Percentiles rank a stretch among this genome's conserved stretches.
Evolutionary conservation across 2,113 vertebrate genomes (phyloP).

Genomic region (Pipa parva): DNA sequence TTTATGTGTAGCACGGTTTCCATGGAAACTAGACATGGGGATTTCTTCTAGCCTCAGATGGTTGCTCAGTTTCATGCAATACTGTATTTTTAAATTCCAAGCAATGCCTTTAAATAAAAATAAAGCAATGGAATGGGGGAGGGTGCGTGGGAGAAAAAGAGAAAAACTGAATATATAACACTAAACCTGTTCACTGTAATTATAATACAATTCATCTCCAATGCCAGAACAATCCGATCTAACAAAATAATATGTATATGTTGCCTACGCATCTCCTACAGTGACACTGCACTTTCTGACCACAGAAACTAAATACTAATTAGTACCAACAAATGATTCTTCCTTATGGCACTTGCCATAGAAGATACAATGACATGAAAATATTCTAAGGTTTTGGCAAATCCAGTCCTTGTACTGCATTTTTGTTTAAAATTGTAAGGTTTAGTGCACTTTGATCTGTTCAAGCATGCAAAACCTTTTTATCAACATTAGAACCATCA

Average conservation of each 20-base stretch:
- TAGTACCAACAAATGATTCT: no score
- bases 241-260: not conserved
- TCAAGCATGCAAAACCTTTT: no score
- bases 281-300: not conserved
- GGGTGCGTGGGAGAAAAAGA: not conserved
- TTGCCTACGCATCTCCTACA: not conserved
- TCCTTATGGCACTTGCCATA: no score
- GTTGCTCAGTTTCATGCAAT: not conserved
- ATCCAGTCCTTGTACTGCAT: no score
- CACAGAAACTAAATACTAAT: no score
- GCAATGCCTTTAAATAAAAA: not conserved
- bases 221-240: not conserved
- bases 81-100: not conserved
- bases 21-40: not conserved
- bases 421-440: no score
- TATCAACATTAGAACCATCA: no score
- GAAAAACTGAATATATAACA: no score
- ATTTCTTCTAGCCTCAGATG: not conserved
- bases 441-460: no score
- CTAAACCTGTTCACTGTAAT: not conserved
- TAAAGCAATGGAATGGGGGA: not conserved
- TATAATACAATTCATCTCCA: not conserved
- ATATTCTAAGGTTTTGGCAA: no score
- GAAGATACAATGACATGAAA: no score
- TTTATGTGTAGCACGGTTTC: constrained; percentile 5